Evolutionary conservation across 92 coral and sea anemone species (phyloP).

Genomic region (Parazoanthus swiftii): DNA sequence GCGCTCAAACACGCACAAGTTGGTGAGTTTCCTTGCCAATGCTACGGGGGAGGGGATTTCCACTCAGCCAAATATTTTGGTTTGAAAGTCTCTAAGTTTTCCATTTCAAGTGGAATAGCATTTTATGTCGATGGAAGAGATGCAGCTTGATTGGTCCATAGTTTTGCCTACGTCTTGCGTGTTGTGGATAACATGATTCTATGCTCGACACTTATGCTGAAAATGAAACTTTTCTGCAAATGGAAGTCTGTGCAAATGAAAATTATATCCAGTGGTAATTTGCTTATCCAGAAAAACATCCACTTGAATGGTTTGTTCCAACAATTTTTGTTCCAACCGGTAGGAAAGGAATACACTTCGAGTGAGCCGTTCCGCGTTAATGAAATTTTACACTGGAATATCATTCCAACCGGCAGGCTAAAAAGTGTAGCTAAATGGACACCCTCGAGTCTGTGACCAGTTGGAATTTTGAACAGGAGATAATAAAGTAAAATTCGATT

Average conservation of each 20-base stretch:
- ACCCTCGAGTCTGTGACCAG: not conserved
- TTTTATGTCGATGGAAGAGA: not conserved
- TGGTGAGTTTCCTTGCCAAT: slow-evolving; percentile 60
- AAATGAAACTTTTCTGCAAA: no score
- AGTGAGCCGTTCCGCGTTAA: no score
- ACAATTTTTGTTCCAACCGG: no score
- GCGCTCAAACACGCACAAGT: slow-evolving; percentile 98
- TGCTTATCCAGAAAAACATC: no score
- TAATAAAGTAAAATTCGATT: no score
- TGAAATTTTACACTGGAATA: not conserved
- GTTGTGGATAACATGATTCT: not conserved
- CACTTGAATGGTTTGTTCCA: not conserved
- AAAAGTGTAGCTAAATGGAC: not conserved
- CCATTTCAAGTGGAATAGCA: not conserved
- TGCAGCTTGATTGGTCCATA: not conserved
- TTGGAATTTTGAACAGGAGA: not conserved
- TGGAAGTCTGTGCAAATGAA: not conserved
- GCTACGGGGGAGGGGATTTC: not conserved
- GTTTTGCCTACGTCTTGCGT: not conserved
- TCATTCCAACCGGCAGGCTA: no score
- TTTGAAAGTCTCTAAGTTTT: not conserved
- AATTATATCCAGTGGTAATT: no score
- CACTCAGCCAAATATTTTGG: not conserved
- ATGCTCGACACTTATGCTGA: not conserved
- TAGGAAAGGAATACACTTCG: no score